Base-by-base conservation (phyloP, 2,888 invertebrate genomes). In the Acleris literana region DNA sequence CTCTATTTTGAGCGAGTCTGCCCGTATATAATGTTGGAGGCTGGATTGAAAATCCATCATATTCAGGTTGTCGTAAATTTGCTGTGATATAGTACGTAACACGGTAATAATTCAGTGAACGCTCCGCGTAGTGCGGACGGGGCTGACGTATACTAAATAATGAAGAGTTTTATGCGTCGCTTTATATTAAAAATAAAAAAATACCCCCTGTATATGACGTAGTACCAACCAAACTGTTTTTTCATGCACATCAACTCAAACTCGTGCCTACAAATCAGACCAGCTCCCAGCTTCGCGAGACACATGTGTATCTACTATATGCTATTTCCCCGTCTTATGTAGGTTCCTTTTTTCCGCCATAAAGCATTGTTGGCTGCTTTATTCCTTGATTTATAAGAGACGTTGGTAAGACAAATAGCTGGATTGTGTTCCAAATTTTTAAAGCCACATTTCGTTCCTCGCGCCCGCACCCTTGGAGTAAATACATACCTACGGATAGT, bases 361-460 rank as follows among this genome's bases (percentile, higher is more conserved):
- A 93, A 93, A 93, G 90, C 93, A 93, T 93, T 92, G 94, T 93
- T 93, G 93, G 93, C 93, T 93, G 93, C 93, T 93, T 93, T 93
- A 93, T 93, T 92, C 93, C 92, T 92, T 93, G 94, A 95, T 95
- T 95, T 95, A 95, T 94, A 94, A 93, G 93, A 94, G 93, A 94
- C 94, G 94, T 94, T 93, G 92, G 93, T 93, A 95, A 95, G 95
- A 95, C 95, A 95, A 95, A 95, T 94, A 95, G 95, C 93, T 91
- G 94, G 95, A 95, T 95, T 95, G 95, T 94, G 95, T 95, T 94
- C 95, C 94, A 95, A 95, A 95, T 95, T 95, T 95, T 95, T 95
- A 95, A 95, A 94, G 94, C 94, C 94, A 93, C 94, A 95, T 95
- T 95, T 95, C 93, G 93, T 95, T 94, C 94, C 93, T 91, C 92